Percentiles rank a stretch among this genome's conserved stretches.
Conservation (phyloP, 2,797 vertebrate species). For the Cirrhinus molitorella region DNA sequence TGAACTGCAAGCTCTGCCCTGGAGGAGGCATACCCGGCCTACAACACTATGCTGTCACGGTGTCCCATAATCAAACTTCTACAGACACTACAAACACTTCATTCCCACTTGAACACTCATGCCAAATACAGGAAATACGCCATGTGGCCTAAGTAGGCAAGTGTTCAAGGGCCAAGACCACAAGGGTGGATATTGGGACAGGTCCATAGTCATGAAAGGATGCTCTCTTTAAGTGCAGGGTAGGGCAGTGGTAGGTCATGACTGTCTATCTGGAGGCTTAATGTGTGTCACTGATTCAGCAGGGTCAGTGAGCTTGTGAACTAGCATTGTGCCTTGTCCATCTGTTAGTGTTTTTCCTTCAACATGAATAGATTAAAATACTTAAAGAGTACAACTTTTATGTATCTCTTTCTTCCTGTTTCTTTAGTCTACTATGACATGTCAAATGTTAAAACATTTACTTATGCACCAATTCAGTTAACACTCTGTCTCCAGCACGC, state of each 20-base stretch:
- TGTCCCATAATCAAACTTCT: too few relatives aligned
- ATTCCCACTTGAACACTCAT: too few relatives aligned
- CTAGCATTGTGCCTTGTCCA: constrained; percentile 6
- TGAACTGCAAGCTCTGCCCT: too few relatives aligned
- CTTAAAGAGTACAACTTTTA: background rate
- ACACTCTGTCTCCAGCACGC: background rate
- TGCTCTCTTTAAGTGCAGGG: too few relatives aligned
- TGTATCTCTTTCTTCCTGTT: background rate
- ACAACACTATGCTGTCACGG: too few relatives aligned
- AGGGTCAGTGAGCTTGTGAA: constrained; percentile 3
- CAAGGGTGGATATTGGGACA: too few relatives aligned
- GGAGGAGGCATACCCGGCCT: too few relatives aligned
- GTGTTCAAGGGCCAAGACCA: too few relatives aligned
- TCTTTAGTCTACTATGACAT: background rate
- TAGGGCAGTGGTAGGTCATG: background rate
- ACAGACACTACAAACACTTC: too few relatives aligned
- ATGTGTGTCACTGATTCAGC: constrained; percentile 7
- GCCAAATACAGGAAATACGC: too few relatives aligned
- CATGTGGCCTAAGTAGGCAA: background rate
- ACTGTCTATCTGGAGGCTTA: constrained; percentile 12
- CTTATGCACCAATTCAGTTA: background rate
- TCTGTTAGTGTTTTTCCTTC: constrained; percentile 24
- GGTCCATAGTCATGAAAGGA: too few relatives aligned
- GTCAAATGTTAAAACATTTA: background rate
- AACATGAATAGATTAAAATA: background rate